Percentiles rank a stretch among this genome's conserved stretches.
These are phyloP conservation scores for Heliothis virescens DNA, from an alignment of 1,140 invertebrate genomes.

Conservation along the genomic window DNA sequence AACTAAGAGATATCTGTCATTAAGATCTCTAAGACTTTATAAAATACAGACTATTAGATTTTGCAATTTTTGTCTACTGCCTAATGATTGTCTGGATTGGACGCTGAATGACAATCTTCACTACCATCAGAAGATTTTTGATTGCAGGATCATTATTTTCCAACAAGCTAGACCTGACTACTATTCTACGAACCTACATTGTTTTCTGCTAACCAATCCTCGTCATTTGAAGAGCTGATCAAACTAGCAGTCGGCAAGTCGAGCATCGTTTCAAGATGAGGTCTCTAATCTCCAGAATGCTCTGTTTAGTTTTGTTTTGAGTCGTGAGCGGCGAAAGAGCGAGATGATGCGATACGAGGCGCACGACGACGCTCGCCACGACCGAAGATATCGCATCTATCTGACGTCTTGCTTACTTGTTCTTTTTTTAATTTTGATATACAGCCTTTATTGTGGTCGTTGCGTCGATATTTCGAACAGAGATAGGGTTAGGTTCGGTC, in stretches of 20 bases:
- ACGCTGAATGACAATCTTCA: too few relatives aligned
- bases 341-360: constrained; percentile 63
- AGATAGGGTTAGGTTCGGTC: constrained; percentile 2
- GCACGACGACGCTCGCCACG: constrained; percentile 62
- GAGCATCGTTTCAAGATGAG: constrained; percentile 30
- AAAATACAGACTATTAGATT: too few relatives aligned
- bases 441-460: constrained; percentile 52
- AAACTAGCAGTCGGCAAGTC: constrained; percentile 23
- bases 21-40: neutral
- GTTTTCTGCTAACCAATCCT: neutral
- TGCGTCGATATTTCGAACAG: constrained; percentile 39
- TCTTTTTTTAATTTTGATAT: constrained; percentile 59
- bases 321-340: constrained; percentile 57
- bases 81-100: neutral
- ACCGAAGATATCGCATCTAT: constrained; percentile 65
- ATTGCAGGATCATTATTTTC: neutral
- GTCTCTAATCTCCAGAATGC: constrained; percentile 46
- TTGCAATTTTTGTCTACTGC: too few relatives aligned
- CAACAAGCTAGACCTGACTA: neutral
- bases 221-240: constrained; percentile 8
- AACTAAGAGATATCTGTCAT: neutral
- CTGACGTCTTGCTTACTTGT: constrained; percentile 58
- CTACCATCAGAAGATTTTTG: neutral
- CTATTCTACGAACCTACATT: neutral
- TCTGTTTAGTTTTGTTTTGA: constrained; percentile 49